These are phyloP conservation scores for Ischnura elegans DNA, from an alignment of 2,888 invertebrate genomes.

Conservation along the genomic window DNA sequence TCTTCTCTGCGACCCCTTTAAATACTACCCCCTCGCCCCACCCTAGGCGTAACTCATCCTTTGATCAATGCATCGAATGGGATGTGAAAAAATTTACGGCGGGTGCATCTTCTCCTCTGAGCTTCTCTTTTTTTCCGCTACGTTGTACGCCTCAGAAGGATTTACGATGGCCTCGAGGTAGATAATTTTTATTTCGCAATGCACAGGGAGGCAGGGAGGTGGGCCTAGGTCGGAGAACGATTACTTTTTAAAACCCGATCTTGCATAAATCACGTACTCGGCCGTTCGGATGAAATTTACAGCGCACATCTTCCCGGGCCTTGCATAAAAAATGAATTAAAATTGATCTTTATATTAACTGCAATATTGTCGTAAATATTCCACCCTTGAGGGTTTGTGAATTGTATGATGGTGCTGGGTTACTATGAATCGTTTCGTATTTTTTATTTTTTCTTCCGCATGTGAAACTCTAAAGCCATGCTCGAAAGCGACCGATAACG, in stretches of 20 bases:
- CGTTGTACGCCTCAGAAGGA: constrained; percentile 6
- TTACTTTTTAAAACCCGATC: constrained; percentile 38
- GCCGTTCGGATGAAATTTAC: constrained; percentile 5
- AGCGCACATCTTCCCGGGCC: background rate
- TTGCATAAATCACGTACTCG: constrained; percentile 17
- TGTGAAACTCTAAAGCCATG: no score
- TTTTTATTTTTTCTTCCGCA: background rate
- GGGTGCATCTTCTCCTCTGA: background rate
- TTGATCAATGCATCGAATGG: constrained; percentile 38
- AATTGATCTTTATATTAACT: constrained; percentile 26
- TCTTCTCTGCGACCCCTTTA: background rate
- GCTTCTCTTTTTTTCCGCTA: background rate
- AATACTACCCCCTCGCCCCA: no score
- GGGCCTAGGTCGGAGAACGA: constrained; percentile 18
- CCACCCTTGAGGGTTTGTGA: background rate
- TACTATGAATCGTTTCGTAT: background rate
- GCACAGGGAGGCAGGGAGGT: no score
- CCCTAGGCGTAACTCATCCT: constrained; percentile 22
- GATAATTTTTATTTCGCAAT: constrained; percentile 7
- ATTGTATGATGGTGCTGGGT: background rate
- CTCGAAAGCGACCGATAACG: no score
- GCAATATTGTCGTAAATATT: background rate
- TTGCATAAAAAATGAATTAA: constrained; percentile 21
- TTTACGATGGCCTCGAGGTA: constrained; percentile 1
- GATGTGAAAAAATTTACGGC: constrained; percentile 35